Evolutionary conservation across 2,113 vertebrate species (phyloP), one percentile per base, ranked within the genome.

Genomic region (Etheostoma spectabile): DNA sequence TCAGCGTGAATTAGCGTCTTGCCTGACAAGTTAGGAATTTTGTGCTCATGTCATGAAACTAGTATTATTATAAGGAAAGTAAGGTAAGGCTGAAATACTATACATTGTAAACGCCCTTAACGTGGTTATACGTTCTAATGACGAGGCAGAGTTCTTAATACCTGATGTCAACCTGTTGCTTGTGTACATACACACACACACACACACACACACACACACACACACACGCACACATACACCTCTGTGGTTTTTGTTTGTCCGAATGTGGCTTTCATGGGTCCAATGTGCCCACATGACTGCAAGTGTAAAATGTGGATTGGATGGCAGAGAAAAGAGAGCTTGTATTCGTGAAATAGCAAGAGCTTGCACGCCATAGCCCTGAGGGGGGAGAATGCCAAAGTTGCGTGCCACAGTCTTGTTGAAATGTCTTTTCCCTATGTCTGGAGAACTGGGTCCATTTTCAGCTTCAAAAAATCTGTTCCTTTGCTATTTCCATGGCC

Each of bases 321-420:
- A 94, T 88, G 90, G 89, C 84, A 91, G 90, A 91, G 90, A 93
- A 92, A 93, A 92, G 88, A 86, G 71, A 91, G 88, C 86, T 89
- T 91, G 91, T 94, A 80, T 93, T 90, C 93, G 89, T 89, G 85
- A 89, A 93, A 82, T 65, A 90, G 93, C 93, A 93, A 92, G 93
- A 89, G 82, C 83, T 95, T 92, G 94, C 94, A 94, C 85, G 94
- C 92, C 88, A 93, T 85, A 84, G 88, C 93, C 92, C 91, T 74
- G 89, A 90, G 93, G 95, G 94, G 91, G 86, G 87, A 83, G 90
- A 88, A 92, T 92, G 88, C 90, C 87, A 89, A 93, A 93, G 87
- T 91, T 94, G 93, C 94, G 95, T 96, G 95, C 94, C 94, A 95
- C 89, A 82, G 86, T 87, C 94, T 95, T 77, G 90, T 95, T 95